Conservation (phyloP, 2,888 invertebrate species). For the Andrena bicolor region DNA sequence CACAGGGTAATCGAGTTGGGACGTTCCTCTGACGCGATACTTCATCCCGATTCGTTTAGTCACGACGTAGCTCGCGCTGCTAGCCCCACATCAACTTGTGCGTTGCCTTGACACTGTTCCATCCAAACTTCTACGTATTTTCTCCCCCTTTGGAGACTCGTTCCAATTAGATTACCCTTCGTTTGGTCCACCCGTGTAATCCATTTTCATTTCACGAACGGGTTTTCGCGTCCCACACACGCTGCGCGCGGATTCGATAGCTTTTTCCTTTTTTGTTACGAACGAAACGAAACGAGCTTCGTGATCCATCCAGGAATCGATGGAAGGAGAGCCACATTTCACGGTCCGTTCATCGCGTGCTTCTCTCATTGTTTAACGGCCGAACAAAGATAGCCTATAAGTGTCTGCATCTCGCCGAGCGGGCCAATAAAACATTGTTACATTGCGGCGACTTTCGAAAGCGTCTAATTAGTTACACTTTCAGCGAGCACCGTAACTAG, state of each 20-base stretch:
- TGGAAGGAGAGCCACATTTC: conserved; percentile 27
- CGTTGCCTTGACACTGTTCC: too few relatives aligned
- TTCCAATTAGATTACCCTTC: conserved; percentile 18
- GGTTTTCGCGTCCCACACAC: background rate
- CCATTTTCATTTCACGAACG: conserved; percentile 5
- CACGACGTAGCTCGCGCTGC: background rate
- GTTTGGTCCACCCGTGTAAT: background rate
- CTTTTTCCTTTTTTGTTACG: background rate
- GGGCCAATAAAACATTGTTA: conserved; percentile 61
- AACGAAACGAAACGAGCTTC: background rate
- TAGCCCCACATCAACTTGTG: background rate
- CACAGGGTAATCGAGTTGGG: background rate
- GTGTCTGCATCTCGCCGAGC: conserved; percentile 32
- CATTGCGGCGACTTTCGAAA: conserved; percentile 71
- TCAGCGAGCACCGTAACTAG: conserved; percentile 67
- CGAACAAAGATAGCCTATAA: conserved; percentile 37
- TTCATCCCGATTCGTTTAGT: background rate
- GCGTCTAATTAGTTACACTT: conserved; percentile 74
- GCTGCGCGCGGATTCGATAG: background rate
- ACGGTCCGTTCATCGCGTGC: conserved; percentile 13
- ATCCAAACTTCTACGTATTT: background rate
- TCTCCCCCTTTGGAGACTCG: conserved; percentile 2
- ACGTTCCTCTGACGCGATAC: background rate
- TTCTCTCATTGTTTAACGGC: conserved; percentile 22
- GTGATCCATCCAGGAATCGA: conserved; percentile 25